Base-by-base conservation (phyloP, 2,113 vertebrate genomes). In the Pundamilia nyererei region DNA sequence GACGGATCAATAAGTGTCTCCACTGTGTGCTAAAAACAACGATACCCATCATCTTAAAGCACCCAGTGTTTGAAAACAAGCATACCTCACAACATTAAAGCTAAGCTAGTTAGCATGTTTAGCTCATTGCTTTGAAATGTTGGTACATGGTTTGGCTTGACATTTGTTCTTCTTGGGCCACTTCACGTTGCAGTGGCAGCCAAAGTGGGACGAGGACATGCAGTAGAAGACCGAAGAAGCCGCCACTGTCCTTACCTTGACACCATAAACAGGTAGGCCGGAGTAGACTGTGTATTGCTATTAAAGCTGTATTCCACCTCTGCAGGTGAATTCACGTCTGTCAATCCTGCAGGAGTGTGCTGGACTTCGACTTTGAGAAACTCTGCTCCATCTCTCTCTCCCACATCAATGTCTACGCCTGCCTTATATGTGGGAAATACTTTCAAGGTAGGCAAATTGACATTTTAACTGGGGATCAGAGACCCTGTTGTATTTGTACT, bases 281-380 rank as follows among this genome's bases (percentile, higher is more conserved):
- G 29, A 45, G 10, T 60, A 75, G 24, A 75, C 24, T 75, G 24
- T 47, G 40, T 45, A 19, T 49, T 11, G 42, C 24, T 29, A 47
- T 47, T 17, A 7, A 19, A 60, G 45, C 55, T 86, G 19, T 51
- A 7, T n/a, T 51, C 72, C 17, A 77, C 45, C 45, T 33, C 26
- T 19, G 2, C 26, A 77, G 7, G 6, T 31, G 72, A 77, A 51
- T 51, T 77, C 26, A 77, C 79, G 17, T 83, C 55, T 86, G 19
- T 81, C 19, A 88, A 19, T 55, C 81, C 38, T 31, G 3, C 88
- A 99, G 98, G 97, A 99, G 98, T 8, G 97, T 99, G 82, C 91
- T 99, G 94, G 98, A 99, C 91, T 99, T 99, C 1, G 98, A 99
- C 92, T 99, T 99, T 42, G 98, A 99, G 96, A 99, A 99, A 90